Evolutionary conservation across 1,140 invertebrate species (phyloP), one percentile per base, ranked within the genome.

Genomic region (Magallana ariakensis): DNA sequence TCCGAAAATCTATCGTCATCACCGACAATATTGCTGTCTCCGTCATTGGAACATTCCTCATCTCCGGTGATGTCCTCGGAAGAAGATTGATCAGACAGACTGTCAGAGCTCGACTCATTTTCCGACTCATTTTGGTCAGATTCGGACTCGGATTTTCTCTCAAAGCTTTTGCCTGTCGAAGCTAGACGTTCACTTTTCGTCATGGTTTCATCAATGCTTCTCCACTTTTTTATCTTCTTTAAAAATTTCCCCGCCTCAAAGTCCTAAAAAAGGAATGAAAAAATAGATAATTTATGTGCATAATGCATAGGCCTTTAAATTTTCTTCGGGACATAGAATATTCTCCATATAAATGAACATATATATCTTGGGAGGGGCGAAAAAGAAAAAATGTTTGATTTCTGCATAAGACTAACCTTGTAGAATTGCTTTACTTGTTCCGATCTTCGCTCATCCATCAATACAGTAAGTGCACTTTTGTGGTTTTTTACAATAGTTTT

Each of bases 91-190:
- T 70, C 66, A 70, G 66, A 70, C 5, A 10, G 6, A 70, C 22
- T 26, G 66, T 26, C 66, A 1, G 66, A 70, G 0, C 10, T 26
- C 1, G 16, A 7, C 15, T 62, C 58, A 16, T 15, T 13, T 62
- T 62, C 58, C 15, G 58, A 62, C 16, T n/a, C 58, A 62, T 11
- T 16, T 4, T 62, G 13, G 58, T 62, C 19, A 5, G 66, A 70
- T 70, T 26, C 66, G 1, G 66, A 70, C 15, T 26, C 66, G 1
- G 26, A 70, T 3, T 70, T 4, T 22, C 11, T 26, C 9, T 70
- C 66, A 70, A 70, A 70, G 9, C 22, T 70, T 70, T 70, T 70
- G 13, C 66, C 66, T 70, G 66, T 70, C 22, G 66, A 70, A 26
- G 66, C 66, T 13, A 70, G 22, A 26, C 66, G 22, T 26, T 70